phyloP scores from a whole-genome alignment of 2,888 invertebrate genomes.

The Drosophila birchii region DNA sequence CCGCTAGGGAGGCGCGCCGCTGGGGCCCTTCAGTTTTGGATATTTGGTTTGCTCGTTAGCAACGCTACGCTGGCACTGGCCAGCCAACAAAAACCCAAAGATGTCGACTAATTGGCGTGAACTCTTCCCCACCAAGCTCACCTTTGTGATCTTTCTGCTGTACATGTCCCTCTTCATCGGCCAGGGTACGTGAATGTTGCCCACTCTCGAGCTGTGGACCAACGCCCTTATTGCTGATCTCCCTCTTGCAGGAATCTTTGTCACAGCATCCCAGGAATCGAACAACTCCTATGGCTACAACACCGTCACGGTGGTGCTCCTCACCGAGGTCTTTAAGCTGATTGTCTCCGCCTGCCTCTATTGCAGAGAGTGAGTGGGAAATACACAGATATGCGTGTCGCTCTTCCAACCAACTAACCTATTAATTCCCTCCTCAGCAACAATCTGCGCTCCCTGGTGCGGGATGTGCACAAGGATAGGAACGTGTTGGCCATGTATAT shows the following conservation, averaged over 20 bases:
- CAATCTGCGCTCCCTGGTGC: conserved; percentile 69
- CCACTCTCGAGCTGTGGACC: neutral
- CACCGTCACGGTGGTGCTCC: conserved; percentile 93
- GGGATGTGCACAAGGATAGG: conserved; percentile 86
- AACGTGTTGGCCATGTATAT: conserved; percentile 92
- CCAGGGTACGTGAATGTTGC: conserved; percentile 89
- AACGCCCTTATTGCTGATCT: conserved; percentile 17
- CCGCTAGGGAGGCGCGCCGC: neutral
- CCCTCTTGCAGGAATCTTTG: conserved; percentile 90
- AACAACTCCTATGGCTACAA: conserved; percentile 94
- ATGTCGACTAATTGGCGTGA: conserved; percentile 86
- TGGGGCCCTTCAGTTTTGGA: conserved; percentile 5
- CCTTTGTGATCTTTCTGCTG: conserved; percentile 91
- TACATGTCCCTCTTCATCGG: conserved; percentile 96
- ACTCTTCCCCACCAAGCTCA: conserved; percentile 93
- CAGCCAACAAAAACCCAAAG: conserved; percentile 5
- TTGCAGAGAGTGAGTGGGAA: conserved; percentile 87
- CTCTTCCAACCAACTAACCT: conserved; percentile 6
- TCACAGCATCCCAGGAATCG: conserved; percentile 94
- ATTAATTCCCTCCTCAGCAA: conserved; percentile 54
- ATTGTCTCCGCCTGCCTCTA: conserved; percentile 90
- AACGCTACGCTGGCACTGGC: conserved; percentile 46
- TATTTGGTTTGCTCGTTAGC: conserved; percentile 5
- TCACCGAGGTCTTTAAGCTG: conserved; percentile 95
- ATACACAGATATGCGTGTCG: too few relatives aligned